phyloP scores from a whole-genome alignment of 1,140 invertebrate species.

The Aphaenogaster ashmeadi region DNA sequence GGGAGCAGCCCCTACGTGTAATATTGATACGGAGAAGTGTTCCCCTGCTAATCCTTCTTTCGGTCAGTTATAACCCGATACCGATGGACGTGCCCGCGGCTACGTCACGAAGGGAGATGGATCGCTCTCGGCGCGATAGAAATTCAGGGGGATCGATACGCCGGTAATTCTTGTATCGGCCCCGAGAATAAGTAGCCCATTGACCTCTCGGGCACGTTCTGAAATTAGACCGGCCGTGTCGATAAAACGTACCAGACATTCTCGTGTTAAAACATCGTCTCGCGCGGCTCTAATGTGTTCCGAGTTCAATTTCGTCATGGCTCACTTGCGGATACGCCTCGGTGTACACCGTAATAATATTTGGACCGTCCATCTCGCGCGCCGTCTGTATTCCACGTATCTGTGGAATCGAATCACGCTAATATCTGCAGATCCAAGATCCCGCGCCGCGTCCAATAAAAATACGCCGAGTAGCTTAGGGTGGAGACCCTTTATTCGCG shows the following conservation, averaged over 20 bases:
- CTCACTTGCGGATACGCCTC: no score
- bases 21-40: slow-evolving; percentile 29
- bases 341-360: not conserved
- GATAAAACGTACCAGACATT: slow-evolving; percentile 39
- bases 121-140: slow-evolving; percentile 55
- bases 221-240: slow-evolving; percentile 43
- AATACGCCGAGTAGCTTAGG: slow-evolving; percentile 24
- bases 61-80: slow-evolving; percentile 48
- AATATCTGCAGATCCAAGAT: slow-evolving; percentile 44
- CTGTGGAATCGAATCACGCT: slow-evolving; percentile 4
- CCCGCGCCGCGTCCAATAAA: slow-evolving; percentile 1
- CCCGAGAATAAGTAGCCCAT: slow-evolving; percentile 56
- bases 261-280: slow-evolving; percentile 20
- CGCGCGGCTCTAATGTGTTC: not conserved
- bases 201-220: slow-evolving; percentile 56
- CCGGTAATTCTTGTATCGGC: slow-evolving; percentile 52
- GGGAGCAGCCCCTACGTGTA: slow-evolving; percentile 21
- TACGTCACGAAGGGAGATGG: slow-evolving; percentile 40
- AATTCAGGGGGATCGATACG: slow-evolving; percentile 60
- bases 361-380: not conserved
- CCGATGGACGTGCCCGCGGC: slow-evolving; percentile 53
- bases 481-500: slow-evolving; percentile 30
- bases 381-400: not conserved
- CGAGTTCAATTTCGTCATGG: slow-evolving; percentile 3
- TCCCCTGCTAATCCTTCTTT: slow-evolving; percentile 55